Evolutionary conservation across 2,888 invertebrate species (phyloP).

Genomic region (Nephrotoma flavescens): DNA sequence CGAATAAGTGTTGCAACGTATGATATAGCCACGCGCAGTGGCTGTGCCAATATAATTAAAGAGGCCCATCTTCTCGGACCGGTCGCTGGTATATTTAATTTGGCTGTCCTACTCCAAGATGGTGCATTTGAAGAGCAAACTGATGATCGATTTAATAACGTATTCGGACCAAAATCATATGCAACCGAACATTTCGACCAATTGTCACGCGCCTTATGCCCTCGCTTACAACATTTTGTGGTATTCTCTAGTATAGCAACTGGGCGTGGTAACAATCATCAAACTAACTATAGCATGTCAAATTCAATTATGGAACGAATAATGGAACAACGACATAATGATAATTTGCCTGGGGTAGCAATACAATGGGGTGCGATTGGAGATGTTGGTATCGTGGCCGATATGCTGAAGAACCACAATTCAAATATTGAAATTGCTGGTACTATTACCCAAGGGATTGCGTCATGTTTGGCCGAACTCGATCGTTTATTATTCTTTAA

Average conservation of each 20-base stretch:
- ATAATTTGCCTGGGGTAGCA: slow-evolving; percentile 64
- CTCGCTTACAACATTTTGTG: slow-evolving; percentile 56
- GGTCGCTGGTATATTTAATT: slow-evolving; percentile 75
- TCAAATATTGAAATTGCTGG: slow-evolving; percentile 58
- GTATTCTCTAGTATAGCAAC: slow-evolving; percentile 85
- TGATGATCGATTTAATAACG: slow-evolving; percentile 47
- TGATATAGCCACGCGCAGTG: slow-evolving; percentile 53
- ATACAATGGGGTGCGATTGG: slow-evolving; percentile 91
- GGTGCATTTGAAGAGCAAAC: slow-evolving; percentile 65
- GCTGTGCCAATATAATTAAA: slow-evolving; percentile 51
- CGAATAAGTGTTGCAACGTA: slow-evolving; percentile 50
- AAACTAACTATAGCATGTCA: slow-evolving; percentile 81
- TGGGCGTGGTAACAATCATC: slow-evolving; percentile 82
- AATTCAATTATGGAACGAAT: slow-evolving; percentile 85
- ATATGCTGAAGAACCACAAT: slow-evolving; percentile 55
- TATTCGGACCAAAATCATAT: slow-evolving; percentile 63
- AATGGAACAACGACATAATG: slow-evolving; percentile 53
- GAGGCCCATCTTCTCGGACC: slow-evolving; percentile 48
- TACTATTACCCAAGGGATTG: slow-evolving; percentile 72
- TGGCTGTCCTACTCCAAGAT: slow-evolving; percentile 70
- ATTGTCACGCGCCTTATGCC: slow-evolving; percentile 42
- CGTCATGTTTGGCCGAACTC: slow-evolving; percentile 62
- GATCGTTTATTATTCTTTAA: slow-evolving; percentile 59
- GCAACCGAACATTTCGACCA: slow-evolving; percentile 67
- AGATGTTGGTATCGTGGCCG: slow-evolving; percentile 71